A percentile compares a stretch with the other conserved stretches of the same genome.
Conservation (phyloP, 2,113 vertebrate species). For the Calidris pugnax region DNA sequence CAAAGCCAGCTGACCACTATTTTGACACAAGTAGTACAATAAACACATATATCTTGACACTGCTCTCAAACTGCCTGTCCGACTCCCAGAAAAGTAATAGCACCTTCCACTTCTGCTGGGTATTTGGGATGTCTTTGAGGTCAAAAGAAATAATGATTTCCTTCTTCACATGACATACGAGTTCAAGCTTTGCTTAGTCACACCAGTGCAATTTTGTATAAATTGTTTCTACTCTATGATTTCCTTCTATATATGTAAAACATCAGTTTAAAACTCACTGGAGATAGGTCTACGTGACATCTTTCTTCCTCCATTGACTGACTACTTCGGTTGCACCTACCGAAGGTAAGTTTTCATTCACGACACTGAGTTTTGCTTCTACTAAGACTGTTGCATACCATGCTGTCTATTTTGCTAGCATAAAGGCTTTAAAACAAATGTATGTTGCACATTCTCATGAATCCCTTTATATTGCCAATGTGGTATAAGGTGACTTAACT, state of each 20-base stretch:
- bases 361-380: neutral
- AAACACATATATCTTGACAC: neutral
- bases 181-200: neutral
- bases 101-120: neutral
- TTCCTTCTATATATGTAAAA: neutral
- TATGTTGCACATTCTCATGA: neutral
- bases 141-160: neutral
- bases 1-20: neutral
- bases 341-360: neutral
- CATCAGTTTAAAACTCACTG: neutral
- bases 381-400: neutral
- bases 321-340: neutral
- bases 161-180: neutral
- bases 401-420: neutral
- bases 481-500: neutral
- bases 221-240: neutral
- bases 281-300: accelerated
- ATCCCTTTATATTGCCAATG: neutral
- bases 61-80: neutral
- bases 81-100: neutral
- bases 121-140: neutral
- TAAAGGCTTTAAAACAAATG: neutral
- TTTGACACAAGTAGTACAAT: neutral
- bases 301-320: neutral
- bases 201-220: neutral